Conservation (phyloP, 2,888 invertebrate genomes). For the Dynastes hyllus region DNA sequence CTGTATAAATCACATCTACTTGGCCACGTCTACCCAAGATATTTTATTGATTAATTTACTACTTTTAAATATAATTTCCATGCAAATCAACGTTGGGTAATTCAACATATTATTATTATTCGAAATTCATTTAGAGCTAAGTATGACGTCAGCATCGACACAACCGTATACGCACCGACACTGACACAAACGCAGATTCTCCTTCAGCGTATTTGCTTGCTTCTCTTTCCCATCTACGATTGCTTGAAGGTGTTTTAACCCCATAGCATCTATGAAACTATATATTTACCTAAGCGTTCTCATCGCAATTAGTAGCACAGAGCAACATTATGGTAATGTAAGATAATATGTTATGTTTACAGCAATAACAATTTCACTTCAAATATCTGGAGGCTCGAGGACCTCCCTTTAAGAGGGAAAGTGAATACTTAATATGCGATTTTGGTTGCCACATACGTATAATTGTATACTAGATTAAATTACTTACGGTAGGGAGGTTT, state of each 20-base stretch:
- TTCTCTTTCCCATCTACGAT: neutral
- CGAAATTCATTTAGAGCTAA: neutral
- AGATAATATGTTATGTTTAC: constrained; percentile 17
- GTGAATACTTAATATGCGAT: neutral
- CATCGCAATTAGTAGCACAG: constrained; percentile 2
- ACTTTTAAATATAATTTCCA: too few relatives aligned
- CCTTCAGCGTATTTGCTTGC: neutral
- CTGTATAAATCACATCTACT: too few relatives aligned
- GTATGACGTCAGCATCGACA: neutral
- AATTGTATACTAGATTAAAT: neutral
- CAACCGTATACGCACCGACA: neutral
- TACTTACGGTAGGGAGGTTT: neutral
- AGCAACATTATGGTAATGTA: constrained; percentile 17
- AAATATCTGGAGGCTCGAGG: constrained; percentile 3
- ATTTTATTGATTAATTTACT: too few relatives aligned
- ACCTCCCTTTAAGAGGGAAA: neutral
- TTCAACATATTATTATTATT: too few relatives aligned
- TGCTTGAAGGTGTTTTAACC: constrained; percentile 17
- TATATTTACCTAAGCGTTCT: constrained; percentile 18
- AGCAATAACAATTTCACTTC: constrained; percentile 15
- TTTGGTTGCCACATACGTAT: neutral
- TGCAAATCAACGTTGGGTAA: too few relatives aligned
- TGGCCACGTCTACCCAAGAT: too few relatives aligned
- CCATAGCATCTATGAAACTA: constrained; percentile 1
- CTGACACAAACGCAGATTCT: neutral